phyloP scores from a whole-genome alignment of 2,797 vertebrate species.

The Lutjanus campechanus region DNA sequence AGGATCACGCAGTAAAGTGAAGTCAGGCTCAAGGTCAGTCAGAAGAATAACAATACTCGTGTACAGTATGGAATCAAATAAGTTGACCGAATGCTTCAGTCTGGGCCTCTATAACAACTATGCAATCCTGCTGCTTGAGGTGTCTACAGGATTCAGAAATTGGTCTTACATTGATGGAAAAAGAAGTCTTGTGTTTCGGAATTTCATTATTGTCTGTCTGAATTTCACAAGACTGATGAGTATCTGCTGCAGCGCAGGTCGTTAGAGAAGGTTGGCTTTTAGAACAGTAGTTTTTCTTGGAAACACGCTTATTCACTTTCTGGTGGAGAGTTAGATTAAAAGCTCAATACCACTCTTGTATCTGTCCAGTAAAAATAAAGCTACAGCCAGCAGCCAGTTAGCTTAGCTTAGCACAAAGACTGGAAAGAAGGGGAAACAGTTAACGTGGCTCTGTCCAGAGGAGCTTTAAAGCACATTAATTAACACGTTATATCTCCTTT shows the following conservation, averaged over 20 bases:
- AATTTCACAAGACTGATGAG: neutral
- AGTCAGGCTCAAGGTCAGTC: neutral
- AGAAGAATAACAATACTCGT: neutral
- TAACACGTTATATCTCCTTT: neutral
- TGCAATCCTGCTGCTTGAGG: neutral
- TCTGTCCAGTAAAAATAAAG: neutral
- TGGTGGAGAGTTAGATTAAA: neutral
- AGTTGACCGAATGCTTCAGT: neutral
- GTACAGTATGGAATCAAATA: neutral
- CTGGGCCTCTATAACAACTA: neutral
- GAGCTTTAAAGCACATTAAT: neutral
- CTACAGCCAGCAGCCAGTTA: neutral
- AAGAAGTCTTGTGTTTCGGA: neutral
- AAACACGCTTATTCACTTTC: neutral
- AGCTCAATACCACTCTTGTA: neutral
- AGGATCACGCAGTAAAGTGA: neutral
- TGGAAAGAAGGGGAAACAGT: neutral
- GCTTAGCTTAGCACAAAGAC: constrained; percentile 1
- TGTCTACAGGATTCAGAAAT: constrained; percentile 1
- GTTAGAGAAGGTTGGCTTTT: neutral
- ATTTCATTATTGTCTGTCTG: neutral
- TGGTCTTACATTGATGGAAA: neutral
- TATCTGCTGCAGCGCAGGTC: neutral
- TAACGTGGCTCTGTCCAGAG: neutral
- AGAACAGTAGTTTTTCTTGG: neutral